A percentile compares a stretch with the other conserved stretches of the same genome.
Conservation (phyloP, 2,797 vertebrate genomes). For the Gymnothorax reevesii region DNA sequence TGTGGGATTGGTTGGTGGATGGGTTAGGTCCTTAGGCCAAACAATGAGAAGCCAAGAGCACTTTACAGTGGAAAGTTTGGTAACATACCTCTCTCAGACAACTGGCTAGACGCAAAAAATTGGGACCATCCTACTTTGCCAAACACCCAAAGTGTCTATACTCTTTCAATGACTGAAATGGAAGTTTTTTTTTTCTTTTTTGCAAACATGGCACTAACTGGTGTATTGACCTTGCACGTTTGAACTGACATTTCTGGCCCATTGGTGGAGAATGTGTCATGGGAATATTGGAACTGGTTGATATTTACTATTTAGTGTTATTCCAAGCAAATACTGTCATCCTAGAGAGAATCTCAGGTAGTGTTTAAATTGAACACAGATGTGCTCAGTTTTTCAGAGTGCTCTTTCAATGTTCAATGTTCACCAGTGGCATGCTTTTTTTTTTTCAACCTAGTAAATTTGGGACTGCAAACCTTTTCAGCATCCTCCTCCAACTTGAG, state of each 20-base stretch:
- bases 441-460: neutral
- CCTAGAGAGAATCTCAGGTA: neutral
- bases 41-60: neutral
- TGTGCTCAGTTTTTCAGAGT: neutral
- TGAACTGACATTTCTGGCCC: neutral
- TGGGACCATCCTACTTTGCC: conserved; percentile 24
- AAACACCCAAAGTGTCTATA: neutral
- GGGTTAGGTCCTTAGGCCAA: neutral
- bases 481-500: no score
- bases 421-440: neutral
- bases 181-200: neutral
- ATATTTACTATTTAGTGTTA: conserved; percentile 4
- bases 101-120: conserved; percentile 7
- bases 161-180: neutral
- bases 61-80: neutral
- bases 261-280: neutral
- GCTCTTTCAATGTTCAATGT: neutral
- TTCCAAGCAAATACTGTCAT: conserved; percentile 1
- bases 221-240: neutral
- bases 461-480: no score
- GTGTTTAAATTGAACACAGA: neutral
- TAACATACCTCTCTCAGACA: neutral
- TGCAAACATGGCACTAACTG: neutral
- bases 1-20: neutral
- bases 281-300: neutral